Evolutionary conservation across 2,113 vertebrate species (phyloP).

Genomic region (Morphnarchus princeps): DNA sequence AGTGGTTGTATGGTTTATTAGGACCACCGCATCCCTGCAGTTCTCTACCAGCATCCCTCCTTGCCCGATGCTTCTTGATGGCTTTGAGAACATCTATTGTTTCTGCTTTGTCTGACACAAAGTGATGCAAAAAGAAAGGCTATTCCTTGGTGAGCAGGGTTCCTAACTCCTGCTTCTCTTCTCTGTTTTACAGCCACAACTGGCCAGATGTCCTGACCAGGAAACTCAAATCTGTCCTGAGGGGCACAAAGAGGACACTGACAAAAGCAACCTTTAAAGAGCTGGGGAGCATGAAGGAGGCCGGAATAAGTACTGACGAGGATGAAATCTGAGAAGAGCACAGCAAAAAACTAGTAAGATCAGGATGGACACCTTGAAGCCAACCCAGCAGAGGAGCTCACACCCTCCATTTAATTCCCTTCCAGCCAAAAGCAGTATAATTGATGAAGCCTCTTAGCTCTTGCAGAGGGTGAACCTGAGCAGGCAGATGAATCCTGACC

Average conservation of each 20-base stretch:
- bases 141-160: not conserved
- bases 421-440: not conserved
- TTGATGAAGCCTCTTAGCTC: not conserved
- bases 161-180: not conserved
- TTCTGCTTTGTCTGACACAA: not conserved
- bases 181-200: constrained; percentile 70
- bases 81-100: not conserved
- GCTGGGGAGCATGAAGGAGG: not conserved
- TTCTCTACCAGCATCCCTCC: not conserved
- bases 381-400: not conserved
- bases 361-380: not conserved
- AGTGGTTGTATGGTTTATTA: not conserved
- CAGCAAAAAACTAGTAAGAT: not conserved
- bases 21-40: not conserved
- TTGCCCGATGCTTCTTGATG: not conserved
- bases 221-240: constrained; percentile 85
- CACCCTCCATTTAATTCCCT: not conserved
- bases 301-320: not conserved
- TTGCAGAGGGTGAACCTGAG: not conserved
- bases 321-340: not conserved
- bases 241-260: constrained; percentile 55
- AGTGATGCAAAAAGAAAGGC: not conserved
- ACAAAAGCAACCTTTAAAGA: not conserved
- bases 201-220: constrained; percentile 83
- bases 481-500: not conserved